Percentiles rank a stretch among this genome's conserved stretches.
phyloP scores from a whole-genome alignment of 2,113 vertebrate species.

The Uria lomvia region DNA sequence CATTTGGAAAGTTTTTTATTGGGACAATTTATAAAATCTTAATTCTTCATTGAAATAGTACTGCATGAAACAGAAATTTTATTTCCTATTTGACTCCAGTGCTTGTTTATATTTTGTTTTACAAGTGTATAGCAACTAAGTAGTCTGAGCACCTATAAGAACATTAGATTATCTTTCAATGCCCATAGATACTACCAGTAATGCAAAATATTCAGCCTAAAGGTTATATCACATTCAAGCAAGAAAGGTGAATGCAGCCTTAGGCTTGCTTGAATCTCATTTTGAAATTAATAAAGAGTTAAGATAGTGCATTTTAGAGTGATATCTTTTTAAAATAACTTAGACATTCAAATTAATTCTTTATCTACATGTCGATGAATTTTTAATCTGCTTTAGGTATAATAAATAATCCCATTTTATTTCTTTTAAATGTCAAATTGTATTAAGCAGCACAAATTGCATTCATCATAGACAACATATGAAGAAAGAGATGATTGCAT shows the following conservation, averaged over 20 bases:
- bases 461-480: background rate
- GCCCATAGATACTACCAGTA: background rate
- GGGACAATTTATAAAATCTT: background rate
- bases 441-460: background rate
- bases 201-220: background rate
- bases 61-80: background rate
- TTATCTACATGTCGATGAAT: background rate
- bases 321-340: background rate
- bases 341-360: background rate
- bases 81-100: conserved; percentile 23
- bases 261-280: background rate
- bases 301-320: background rate
- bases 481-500: background rate
- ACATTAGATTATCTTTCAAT: conserved; percentile 49
- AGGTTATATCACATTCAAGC: background rate
- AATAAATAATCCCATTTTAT: background rate
- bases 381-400: background rate
- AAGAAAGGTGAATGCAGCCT: background rate
- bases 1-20: background rate
- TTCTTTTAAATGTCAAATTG: background rate
- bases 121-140: conserved; percentile 34
- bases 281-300: background rate
- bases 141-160: conserved; percentile 22
- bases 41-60: background rate
- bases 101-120: conserved; percentile 46